A percentile compares a stretch with the other conserved stretches of the same genome.
Conservation (phyloP, 2,797 vertebrate species). For the Sebastolobus alascanus region DNA sequence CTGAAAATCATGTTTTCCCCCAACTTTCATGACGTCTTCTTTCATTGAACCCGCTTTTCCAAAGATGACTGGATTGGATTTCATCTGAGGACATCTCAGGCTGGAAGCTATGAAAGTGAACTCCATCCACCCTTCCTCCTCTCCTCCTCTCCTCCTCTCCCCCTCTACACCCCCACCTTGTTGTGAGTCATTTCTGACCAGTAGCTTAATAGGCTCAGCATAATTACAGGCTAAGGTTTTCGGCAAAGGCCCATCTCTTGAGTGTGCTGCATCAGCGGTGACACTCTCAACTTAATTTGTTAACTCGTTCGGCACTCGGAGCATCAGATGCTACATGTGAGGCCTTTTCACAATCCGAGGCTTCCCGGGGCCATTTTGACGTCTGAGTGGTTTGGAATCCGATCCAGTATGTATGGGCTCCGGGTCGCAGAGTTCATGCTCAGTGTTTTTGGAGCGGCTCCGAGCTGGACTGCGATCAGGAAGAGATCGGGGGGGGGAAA, state of each 20-base stretch:
- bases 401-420: constrained; percentile 46
- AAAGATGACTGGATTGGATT: constrained; percentile 68
- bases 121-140: constrained; percentile 54
- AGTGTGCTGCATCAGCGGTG: constrained; percentile 65
- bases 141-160: constrained; percentile 28
- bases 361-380: constrained; percentile 49
- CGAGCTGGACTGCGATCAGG: constrained; percentile 65
- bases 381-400: constrained; percentile 57
- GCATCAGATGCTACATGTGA: constrained; percentile 31
- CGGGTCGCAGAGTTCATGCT: constrained; percentile 72
- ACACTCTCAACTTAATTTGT: constrained; percentile 54
- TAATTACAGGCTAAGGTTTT: constrained; percentile 81
- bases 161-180: constrained; percentile 59
- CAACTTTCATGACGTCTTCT: constrained; percentile 49
- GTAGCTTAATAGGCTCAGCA: constrained; percentile 73
- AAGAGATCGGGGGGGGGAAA: constrained; percentile 46
- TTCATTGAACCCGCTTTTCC: constrained; percentile 52
- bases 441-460: constrained; percentile 60
- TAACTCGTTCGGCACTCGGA: constrained; percentile 55
- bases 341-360: constrained; percentile 9
- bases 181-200: constrained; percentile 79
- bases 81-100: constrained; percentile 60
- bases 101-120: constrained; percentile 68
- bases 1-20: constrained; percentile 57
- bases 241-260: constrained; percentile 66